Evolutionary conservation across 2,888 invertebrate genomes (phyloP).

Genomic region (Chymomyza amoena): DNA sequence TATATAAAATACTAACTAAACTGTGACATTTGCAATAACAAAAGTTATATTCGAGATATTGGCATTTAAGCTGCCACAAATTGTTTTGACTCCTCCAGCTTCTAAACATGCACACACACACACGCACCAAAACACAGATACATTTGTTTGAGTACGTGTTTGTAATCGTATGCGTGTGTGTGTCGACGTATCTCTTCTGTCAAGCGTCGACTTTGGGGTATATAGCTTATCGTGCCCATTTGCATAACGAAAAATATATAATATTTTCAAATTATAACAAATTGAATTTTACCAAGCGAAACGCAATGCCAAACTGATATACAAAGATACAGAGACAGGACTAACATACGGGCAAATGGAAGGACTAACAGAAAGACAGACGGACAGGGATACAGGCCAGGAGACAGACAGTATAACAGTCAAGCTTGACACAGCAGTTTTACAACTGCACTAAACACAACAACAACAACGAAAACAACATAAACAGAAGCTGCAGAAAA

Average conservation of each 20-base stretch:
- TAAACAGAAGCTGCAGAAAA: not conserved
- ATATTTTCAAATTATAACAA: conserved; percentile 71
- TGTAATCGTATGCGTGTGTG: not conserved
- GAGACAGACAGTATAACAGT: not conserved
- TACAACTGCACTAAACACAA: conserved; percentile 8
- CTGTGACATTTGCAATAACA: conserved; percentile 1
- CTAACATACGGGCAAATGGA: not conserved
- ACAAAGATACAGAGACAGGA: not conserved
- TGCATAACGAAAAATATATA: conserved; percentile 63
- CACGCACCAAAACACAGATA: not conserved
- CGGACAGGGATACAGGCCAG: not conserved
- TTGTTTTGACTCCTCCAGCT: conserved; percentile 43
- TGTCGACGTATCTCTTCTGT: not conserved
- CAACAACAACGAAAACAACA: not conserved
- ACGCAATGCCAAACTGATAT: not conserved
- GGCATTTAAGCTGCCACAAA: conserved; percentile 70
- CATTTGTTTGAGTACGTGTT: not conserved
- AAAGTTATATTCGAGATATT: conserved; percentile 38
- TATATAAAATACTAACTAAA: not conserved
- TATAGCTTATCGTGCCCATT: conserved; percentile 58
- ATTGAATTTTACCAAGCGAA: not conserved
- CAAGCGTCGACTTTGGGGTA: conserved; percentile 13
- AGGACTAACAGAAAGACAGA: not conserved
- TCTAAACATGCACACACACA: not conserved
- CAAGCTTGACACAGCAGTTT: conserved; percentile 4